Percentiles rank a stretch among this genome's conserved stretches.
Conservation (phyloP, 2,888 invertebrate species). For the Drosophila antonietae region DNA sequence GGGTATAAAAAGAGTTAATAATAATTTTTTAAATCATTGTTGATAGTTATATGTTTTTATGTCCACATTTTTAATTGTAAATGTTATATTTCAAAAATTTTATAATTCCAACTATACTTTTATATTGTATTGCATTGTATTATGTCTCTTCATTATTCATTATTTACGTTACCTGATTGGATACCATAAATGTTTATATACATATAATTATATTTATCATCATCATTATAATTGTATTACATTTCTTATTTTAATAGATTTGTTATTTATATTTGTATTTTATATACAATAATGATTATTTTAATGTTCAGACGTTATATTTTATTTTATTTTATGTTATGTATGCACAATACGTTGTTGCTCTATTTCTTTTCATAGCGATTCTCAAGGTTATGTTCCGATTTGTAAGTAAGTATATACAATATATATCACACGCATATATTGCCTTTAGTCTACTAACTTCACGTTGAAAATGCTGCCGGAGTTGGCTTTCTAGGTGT, state of each 20-base stretch:
- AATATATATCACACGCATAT: neutral
- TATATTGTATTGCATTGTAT: too few relatives aligned
- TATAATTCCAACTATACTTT: too few relatives aligned
- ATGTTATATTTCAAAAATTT: too few relatives aligned
- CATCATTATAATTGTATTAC: too few relatives aligned
- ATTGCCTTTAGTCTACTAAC: conserved; percentile 21
- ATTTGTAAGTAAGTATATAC: neutral
- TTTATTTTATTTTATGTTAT: neutral
- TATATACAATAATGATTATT: neutral
- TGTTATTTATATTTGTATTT: neutral
- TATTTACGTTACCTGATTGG: too few relatives aligned
- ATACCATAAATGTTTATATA: too few relatives aligned
- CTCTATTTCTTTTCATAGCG: neutral
- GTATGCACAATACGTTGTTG: neutral
- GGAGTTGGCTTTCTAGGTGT: conserved; percentile 6
- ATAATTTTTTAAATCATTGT: too few relatives aligned
- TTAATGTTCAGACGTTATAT: neutral
- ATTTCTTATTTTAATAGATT: neutral
- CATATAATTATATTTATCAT: too few relatives aligned
- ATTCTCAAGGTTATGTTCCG: conserved; percentile 30
- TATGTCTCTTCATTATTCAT: too few relatives aligned
- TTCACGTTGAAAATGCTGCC: conserved; percentile 46
- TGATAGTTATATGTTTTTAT: too few relatives aligned
- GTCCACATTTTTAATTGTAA: too few relatives aligned
- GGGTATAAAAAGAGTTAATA: too few relatives aligned